These are phyloP conservation scores for Geococcyx californianus DNA, from an alignment of 2,113 vertebrate species.

Conservation along the genomic window DNA sequence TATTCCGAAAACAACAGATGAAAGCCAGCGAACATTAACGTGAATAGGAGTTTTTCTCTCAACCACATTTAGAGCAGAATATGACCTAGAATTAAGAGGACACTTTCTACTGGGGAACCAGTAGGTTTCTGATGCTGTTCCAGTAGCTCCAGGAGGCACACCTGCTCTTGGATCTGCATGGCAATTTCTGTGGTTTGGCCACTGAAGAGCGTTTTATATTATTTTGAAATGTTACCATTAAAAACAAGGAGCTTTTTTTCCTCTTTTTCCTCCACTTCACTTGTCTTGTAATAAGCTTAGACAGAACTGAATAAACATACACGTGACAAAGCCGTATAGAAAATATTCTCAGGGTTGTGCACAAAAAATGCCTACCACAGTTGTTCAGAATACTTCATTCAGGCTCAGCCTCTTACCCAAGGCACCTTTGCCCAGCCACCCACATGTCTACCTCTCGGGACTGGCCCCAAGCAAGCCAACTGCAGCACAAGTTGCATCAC, in stretches of 20 bases:
- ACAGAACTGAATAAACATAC: neutral
- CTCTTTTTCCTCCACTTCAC: neutral
- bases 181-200: conserved; percentile 68
- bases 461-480: fast-evolving
- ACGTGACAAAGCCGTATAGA: neutral
- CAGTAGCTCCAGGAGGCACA: conserved; percentile 69
- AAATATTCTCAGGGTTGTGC: neutral
- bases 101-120: conserved; percentile 13
- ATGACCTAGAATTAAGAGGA: conserved; percentile 56
- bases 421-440: neutral
- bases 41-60: conserved; percentile 29
- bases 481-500: neutral
- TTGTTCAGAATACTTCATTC: neutral
- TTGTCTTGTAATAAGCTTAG: neutral
- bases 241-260: neutral
- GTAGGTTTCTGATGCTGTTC: conserved; percentile 66
- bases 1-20: conserved; percentile 46
- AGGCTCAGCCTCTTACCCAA: neutral
- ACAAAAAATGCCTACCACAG: neutral
- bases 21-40: conserved; percentile 48
- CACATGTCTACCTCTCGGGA: neutral
- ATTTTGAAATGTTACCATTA: neutral
- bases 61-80: conserved; percentile 56
- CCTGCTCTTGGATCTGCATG: conserved; percentile 65
- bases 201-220: conserved; percentile 7